Evolutionary conservation across 2,113 vertebrate genomes (phyloP).

Genomic region (Thamnaconus septentrionalis): DNA sequence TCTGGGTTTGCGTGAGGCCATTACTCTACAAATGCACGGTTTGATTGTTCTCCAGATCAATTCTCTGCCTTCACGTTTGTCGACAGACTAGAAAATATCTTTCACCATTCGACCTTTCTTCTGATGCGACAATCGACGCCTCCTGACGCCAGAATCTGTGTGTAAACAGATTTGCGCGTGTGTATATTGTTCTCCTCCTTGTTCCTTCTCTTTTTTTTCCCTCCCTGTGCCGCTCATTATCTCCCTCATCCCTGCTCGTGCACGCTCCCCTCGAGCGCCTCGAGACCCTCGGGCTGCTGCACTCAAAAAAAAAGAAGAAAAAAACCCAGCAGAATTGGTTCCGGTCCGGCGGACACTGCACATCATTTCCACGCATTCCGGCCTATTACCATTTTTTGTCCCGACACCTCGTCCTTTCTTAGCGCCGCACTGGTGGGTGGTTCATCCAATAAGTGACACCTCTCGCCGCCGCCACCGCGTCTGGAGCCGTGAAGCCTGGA

Average conservation of each 20-base stretch:
- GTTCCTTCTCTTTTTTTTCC: constrained; percentile 28
- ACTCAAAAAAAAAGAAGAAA: constrained; percentile 58
- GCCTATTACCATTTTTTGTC: constrained; percentile 75
- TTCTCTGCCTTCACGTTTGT: too few species aligned
- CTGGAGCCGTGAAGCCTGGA: constrained; percentile 9
- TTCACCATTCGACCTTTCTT: not conserved
- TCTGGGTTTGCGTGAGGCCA: too few species aligned
- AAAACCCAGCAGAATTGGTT: constrained; percentile 66
- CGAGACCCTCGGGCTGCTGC: constrained; percentile 35
- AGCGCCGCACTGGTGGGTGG: constrained; percentile 67
- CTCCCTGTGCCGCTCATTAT: constrained; percentile 23
- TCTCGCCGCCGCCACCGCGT: constrained; percentile 74
- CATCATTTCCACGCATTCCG: constrained; percentile 78
- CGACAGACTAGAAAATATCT: too few species aligned
- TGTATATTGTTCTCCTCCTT: not conserved
- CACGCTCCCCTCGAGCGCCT: constrained; percentile 9
- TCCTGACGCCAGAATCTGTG: constrained; percentile 4
- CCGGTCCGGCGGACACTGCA: constrained; percentile 64
- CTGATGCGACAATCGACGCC: not conserved
- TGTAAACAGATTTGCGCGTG: constrained; percentile 10
- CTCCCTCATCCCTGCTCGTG: constrained; percentile 30
- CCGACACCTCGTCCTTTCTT: constrained; percentile 76
- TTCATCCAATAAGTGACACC: constrained; percentile 80
- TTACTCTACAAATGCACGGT: too few species aligned
- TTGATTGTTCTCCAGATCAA: too few species aligned